Base-by-base conservation (phyloP, 1,140 invertebrate genomes). In the Mylabris phalerata region DNA sequence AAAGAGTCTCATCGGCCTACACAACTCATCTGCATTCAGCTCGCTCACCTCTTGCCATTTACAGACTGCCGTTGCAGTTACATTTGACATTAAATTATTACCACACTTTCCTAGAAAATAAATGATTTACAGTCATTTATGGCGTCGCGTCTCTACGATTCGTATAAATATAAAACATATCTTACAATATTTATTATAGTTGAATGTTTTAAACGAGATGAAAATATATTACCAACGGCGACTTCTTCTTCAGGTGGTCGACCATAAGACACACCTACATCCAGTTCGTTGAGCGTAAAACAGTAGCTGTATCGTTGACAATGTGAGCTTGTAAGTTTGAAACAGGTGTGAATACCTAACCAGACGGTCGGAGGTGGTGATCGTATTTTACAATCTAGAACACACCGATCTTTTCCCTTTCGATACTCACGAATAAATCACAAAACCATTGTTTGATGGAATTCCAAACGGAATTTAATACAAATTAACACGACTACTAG, bases 21-120 rank as follows among this genome's bases (percentile, higher is more conserved):
- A 67, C 65, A 68, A 67, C 63, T 68, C 67, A 68, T 68, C 67
- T 68, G 61, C 67, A 68, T 67, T 65, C 65, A 65, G 48, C 63
- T 57, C 57, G 58, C 50, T 61, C 59, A 64, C 60, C 64, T 65
- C 60, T 64, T 63, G 67, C 67, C 67, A 68, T 68, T 68, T 68
- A 67, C 65, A 68, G 63, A 67, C 57, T 68, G 65, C 60, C 50
- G 67, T 59, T 65, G 62, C 64, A 60, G 54, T 64, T 60, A 63
- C 56, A 59, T 56, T 54, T 38, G 57, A 63, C 65, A 55, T 63
- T 68, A 63, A 68, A 63, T 61, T 65, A 66, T 63, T 43, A 59
- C 65, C 55, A 48, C 58, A 62, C 60, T 63, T 67, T 60, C 59
- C 48, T 49, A 59, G 50, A 62, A 62, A 32, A 66, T 60, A 62